Evolutionary conservation across 2,113 vertebrate genomes (phyloP).

Genomic region (Sinocyclocheilus anophthalmus): DNA sequence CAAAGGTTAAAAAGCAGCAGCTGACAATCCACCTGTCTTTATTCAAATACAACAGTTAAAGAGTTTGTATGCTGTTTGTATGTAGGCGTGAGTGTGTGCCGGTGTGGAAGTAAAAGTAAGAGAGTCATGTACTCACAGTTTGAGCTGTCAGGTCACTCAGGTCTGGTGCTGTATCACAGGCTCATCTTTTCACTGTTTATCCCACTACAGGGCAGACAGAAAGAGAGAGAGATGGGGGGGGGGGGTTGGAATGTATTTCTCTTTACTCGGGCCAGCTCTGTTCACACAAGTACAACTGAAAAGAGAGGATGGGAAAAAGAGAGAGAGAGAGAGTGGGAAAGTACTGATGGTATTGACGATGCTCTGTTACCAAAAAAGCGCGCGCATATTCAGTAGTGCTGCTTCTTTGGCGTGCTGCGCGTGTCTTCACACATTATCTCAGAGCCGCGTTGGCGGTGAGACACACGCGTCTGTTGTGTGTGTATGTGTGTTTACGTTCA

Average conservation of each 20-base stretch:
- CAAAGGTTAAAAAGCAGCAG: not conserved
- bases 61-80: constrained; percentile 16
- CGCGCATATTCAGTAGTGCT: constrained; percentile 49
- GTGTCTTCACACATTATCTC: constrained; percentile 59
- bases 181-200: constrained; percentile 64
- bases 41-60: not conserved
- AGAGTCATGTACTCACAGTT: constrained; percentile 61
- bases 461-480: constrained; percentile 51
- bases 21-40: not conserved
- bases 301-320: constrained; percentile 42
- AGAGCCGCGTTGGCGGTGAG: constrained; percentile 57
- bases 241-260: constrained; percentile 34
- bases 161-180: constrained; percentile 60
- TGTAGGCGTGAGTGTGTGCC: constrained; percentile 11
- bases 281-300: constrained; percentile 42
- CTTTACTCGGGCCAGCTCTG: constrained; percentile 45
- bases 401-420: constrained; percentile 52
- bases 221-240: constrained; percentile 42
- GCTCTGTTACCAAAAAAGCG: constrained; percentile 56
- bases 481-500: constrained; percentile 7
- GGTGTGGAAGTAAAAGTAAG: constrained; percentile 45
- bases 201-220: constrained; percentile 57
- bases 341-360: constrained; percentile 47
- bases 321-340: constrained; percentile 40
- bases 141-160: constrained; percentile 59